Percentiles rank a stretch among this genome's conserved stretches.
Conservation (phyloP, 2,797 vertebrate genomes). For the Coregonus ussuriensis region DNA sequence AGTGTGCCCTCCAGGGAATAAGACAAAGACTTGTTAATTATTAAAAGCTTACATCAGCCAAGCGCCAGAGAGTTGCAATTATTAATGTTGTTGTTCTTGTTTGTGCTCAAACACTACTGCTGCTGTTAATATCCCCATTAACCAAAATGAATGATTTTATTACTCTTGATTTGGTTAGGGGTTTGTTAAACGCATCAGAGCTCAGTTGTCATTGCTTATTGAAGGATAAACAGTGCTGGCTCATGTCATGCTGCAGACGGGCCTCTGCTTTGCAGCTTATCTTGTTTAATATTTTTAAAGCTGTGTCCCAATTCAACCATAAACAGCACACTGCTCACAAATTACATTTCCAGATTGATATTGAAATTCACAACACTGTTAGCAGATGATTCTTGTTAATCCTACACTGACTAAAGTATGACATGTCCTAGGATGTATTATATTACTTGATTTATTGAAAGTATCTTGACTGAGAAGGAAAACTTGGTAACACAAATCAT, state of each 20-base stretch:
- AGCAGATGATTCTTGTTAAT: not conserved
- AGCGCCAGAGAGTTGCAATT: slow-evolving; percentile 82
- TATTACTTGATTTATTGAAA: not conserved
- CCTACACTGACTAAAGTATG: not conserved
- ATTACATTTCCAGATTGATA: slow-evolving; percentile 13
- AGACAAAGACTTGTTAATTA: slow-evolving; percentile 86
- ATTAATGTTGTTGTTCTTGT: slow-evolving; percentile 87
- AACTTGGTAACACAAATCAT: not conserved
- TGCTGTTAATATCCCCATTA: slow-evolving; percentile 86
- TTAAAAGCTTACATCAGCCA: slow-evolving; percentile 85
- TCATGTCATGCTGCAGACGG: slow-evolving; percentile 40
- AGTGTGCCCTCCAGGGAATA: slow-evolving; percentile 77
- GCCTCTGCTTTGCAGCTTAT: slow-evolving; percentile 35
- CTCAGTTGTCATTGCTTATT: slow-evolving; percentile 69
- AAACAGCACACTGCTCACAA: slow-evolving; percentile 17
- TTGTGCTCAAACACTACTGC: slow-evolving; percentile 84
- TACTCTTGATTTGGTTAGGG: slow-evolving; percentile 81
- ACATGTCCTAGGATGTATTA: not conserved
- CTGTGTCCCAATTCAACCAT: slow-evolving; percentile 19
- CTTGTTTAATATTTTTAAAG: slow-evolving; percentile 17
- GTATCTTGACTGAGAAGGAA: not conserved
- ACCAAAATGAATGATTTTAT: slow-evolving; percentile 85
- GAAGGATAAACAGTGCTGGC: slow-evolving; percentile 57
- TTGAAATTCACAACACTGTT: not conserved
- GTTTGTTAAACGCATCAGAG: slow-evolving; percentile 74